These are phyloP conservation scores for Trichopria drosophilae DNA, from an alignment of 2,888 invertebrate genomes.

Conservation along the genomic window DNA sequence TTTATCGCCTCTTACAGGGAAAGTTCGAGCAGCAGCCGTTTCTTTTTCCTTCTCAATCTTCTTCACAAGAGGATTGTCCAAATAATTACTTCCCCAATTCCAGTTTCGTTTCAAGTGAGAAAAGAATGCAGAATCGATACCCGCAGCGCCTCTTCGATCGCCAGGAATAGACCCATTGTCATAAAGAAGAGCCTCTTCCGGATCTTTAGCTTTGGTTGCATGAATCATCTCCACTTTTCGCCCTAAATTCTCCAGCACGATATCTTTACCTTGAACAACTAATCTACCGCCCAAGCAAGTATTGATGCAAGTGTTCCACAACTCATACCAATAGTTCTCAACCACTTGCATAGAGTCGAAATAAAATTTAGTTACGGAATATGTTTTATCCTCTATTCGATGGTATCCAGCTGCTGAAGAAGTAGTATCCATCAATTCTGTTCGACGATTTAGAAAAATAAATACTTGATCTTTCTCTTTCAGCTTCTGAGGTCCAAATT, in stretches of 20 bases:
- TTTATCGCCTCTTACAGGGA: constrained; percentile 20
- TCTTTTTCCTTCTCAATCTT: constrained; percentile 1
- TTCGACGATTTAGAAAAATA: constrained; percentile 68
- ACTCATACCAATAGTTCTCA: constrained; percentile 69
- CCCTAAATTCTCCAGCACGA: constrained; percentile 59
- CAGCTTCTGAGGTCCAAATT: constrained; percentile 67
- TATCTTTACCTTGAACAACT: constrained; percentile 56
- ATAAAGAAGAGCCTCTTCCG: constrained; percentile 57
- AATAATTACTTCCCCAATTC: constrained; percentile 58
- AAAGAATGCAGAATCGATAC: constrained; percentile 72
- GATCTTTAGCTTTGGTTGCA: constrained; percentile 56
- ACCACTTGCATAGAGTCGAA: constrained; percentile 64
- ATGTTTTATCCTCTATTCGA: constrained; percentile 64
- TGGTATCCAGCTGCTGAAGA: constrained; percentile 67
- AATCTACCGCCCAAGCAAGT: constrained; percentile 65
- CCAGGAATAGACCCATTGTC: constrained; percentile 71
- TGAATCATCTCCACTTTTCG: constrained; percentile 61
- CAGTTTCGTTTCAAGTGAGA: constrained; percentile 69
- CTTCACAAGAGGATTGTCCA: not conserved
- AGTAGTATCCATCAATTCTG: constrained; percentile 68
- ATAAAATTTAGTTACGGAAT: constrained; percentile 62
- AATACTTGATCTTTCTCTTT: constrained; percentile 74
- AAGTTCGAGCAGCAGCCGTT: not conserved
- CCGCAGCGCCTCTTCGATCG: constrained; percentile 72
- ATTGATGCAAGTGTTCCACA: constrained; percentile 70